Percentiles rank a stretch among this genome's conserved stretches.
These are phyloP conservation scores for Dichetophora obliterata DNA, from an alignment of 2,888 invertebrate species.

Conservation along the genomic window DNA sequence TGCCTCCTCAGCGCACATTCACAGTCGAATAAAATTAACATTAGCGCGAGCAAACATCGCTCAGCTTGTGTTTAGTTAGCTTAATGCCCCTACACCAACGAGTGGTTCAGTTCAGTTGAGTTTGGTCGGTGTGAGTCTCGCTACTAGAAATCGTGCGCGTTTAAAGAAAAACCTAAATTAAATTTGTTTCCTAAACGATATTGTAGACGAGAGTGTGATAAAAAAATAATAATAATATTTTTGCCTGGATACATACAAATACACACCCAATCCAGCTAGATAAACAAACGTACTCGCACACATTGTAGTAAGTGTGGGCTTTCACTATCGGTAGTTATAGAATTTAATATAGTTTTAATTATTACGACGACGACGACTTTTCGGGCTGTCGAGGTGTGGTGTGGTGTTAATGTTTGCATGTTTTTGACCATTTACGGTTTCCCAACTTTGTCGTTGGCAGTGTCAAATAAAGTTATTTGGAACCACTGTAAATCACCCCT, in stretches of 20 bases:
- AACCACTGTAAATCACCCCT: conserved; percentile 24
- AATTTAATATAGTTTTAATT: conserved; percentile 28
- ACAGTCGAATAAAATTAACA: conserved; percentile 14
- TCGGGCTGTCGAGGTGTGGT: background rate
- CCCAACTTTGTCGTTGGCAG: background rate
- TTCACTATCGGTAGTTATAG: background rate
- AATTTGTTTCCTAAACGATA: background rate
- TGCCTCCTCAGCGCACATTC: conserved; percentile 3
- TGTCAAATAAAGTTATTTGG: conserved; percentile 10
- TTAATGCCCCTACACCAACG: background rate
- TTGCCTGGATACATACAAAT: conserved; percentile 18
- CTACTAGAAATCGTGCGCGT: conserved; percentile 32
- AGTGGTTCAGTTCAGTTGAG: conserved; percentile 30
- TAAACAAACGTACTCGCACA: background rate
- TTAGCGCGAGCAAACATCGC: conserved; percentile 35
- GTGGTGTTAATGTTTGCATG: background rate
- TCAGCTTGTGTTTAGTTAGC: conserved; percentile 18
- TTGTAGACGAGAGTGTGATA: conserved; percentile 3
- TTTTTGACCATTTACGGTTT: background rate
- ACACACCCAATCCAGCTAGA: background rate
- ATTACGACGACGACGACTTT: background rate
- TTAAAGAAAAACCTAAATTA: conserved; percentile 27
- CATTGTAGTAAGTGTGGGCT: background rate
- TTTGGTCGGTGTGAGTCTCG: conserved; percentile 38
- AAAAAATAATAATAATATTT: background rate